A percentile compares a stretch with the other conserved stretches of the same genome.
Conservation (phyloP, 2,113 vertebrate genomes). For the Phalacrocorax pelagicus region DNA sequence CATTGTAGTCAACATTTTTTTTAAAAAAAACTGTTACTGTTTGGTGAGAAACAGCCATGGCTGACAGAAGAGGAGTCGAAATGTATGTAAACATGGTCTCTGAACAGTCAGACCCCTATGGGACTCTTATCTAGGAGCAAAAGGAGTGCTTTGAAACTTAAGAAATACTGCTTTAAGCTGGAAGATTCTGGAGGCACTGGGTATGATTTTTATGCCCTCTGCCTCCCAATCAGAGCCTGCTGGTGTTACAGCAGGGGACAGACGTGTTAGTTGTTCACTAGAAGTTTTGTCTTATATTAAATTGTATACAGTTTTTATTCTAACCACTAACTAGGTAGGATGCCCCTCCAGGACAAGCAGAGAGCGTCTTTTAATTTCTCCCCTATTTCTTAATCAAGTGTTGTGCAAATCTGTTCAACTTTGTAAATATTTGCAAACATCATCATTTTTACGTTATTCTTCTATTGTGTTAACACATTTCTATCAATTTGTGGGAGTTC, state of each 20-base stretch:
- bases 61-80: constrained; percentile 72
- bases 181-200: constrained; percentile 78
- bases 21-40: constrained; percentile 64
- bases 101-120: constrained; percentile 64
- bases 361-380: constrained; percentile 74
- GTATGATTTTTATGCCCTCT: constrained; percentile 73
- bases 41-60: constrained; percentile 73
- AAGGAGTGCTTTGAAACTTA: constrained; percentile 72
- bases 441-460: constrained; percentile 74
- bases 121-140: constrained; percentile 75
- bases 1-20: constrained; percentile 76
- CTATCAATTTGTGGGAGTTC: constrained; percentile 71
- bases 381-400: constrained; percentile 78
- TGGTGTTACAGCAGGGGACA: constrained; percentile 74
- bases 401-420: constrained; percentile 81
- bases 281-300: constrained; percentile 84
- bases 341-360: constrained; percentile 83
- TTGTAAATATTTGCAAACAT: constrained; percentile 83
- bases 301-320: constrained; percentile 88
- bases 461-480: constrained; percentile 78
- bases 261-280: constrained; percentile 79
- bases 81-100: constrained; percentile 66
- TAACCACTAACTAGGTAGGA: constrained; percentile 88
- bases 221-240: constrained; percentile 78
- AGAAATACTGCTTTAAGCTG: constrained; percentile 78